Conservation (phyloP, 2,888 invertebrate species). For the Brachycybe producta region DNA sequence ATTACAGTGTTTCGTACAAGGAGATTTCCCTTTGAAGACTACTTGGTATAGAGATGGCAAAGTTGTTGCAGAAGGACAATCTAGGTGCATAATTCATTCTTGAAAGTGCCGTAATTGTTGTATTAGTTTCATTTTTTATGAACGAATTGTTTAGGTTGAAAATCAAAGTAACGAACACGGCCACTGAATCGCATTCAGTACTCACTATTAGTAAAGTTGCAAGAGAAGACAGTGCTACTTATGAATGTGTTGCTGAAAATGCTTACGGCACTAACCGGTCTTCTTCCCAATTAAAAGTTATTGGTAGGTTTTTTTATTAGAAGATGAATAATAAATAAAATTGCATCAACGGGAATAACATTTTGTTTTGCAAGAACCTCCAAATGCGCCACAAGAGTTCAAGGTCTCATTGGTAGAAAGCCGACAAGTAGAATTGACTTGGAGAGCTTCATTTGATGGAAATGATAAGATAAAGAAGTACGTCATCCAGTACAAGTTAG, state of each 20-base stretch:
- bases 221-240: constrained; percentile 17
- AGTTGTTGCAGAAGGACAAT: not conserved
- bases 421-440: constrained; percentile 26
- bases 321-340: not conserved
- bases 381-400: constrained; percentile 10
- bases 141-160: not conserved
- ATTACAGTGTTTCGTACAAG: not conserved
- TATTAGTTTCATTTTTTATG: no score
- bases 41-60: constrained; percentile 7
- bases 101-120: no score
- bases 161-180: not conserved
- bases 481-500: constrained; percentile 32
- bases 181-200: not conserved
- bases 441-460: constrained; percentile 32
- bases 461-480: constrained; percentile 31
- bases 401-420: constrained; percentile 12
- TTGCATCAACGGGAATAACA: not conserved
- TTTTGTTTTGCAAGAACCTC: constrained; percentile 6
- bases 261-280: constrained; percentile 13
- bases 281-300: constrained; percentile 17
- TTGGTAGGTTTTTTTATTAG: constrained; percentile 14
- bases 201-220: constrained; percentile 7
- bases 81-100: constrained; percentile 8
- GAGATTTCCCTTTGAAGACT: not conserved
- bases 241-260: constrained; percentile 16